Percentiles rank a stretch among this genome's conserved stretches.
Evolutionary conservation across 2,113 vertebrate species (phyloP).

Genomic region (Podarcis muralis): DNA sequence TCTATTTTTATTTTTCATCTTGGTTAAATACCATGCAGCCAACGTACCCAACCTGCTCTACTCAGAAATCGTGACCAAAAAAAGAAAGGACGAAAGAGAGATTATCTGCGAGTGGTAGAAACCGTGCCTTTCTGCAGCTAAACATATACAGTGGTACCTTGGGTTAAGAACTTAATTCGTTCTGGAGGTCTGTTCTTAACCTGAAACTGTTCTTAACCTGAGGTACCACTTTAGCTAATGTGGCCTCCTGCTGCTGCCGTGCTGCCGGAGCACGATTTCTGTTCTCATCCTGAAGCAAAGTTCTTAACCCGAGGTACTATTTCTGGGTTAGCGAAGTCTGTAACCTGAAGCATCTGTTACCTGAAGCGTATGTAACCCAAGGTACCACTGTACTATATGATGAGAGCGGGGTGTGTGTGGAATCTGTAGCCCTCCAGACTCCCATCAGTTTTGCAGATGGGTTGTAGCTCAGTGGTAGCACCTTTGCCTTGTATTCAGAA

Average conservation of each 20-base stretch:
- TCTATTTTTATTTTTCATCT: conserved; percentile 15
- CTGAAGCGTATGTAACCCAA: too few species aligned
- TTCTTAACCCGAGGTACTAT: too few species aligned
- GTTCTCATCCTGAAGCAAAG: too few species aligned
- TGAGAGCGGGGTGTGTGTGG: not conserved
- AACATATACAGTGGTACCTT: not conserved
- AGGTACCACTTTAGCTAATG: too few species aligned
- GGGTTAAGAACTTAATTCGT: too few species aligned
- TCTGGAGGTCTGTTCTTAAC: too few species aligned
- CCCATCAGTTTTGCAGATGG: not conserved
- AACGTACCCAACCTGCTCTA: not conserved
- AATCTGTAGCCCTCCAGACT: not conserved
- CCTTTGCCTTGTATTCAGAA: too few species aligned
- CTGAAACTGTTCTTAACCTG: too few species aligned
- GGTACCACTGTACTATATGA: not conserved
- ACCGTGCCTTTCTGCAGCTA: not conserved
- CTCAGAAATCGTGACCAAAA: conserved; percentile 18
- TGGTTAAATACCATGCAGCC: not conserved
- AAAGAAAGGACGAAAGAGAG: not conserved
- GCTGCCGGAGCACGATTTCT: too few species aligned
- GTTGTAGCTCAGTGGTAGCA: not conserved
- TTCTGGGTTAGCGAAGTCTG: too few species aligned
- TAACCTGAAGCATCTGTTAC: too few species aligned
- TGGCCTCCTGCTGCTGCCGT: too few species aligned
- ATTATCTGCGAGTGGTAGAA: not conserved